phyloP scores from a whole-genome alignment of 2,888 invertebrate species.

The Glomeris marginata region DNA sequence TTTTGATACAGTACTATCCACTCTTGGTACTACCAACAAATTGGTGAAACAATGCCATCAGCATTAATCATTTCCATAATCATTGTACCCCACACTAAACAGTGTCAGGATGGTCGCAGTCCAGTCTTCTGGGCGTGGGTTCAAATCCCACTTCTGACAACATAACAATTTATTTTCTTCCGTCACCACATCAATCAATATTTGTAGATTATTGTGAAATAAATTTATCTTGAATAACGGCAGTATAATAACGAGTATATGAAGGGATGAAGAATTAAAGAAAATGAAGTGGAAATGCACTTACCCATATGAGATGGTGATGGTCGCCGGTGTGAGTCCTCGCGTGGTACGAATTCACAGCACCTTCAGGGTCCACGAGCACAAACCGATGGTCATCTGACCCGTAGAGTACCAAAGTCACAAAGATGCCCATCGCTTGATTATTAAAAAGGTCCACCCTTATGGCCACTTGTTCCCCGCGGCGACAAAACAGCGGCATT shows the following conservation, averaged over 20 bases:
- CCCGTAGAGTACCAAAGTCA: slow-evolving; percentile 33
- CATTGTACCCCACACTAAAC: too few species aligned
- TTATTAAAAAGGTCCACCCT: slow-evolving; percentile 90
- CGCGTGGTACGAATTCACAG: slow-evolving; percentile 35
- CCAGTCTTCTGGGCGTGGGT: too few species aligned
- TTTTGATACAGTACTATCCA: too few species aligned
- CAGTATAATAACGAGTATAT: too few species aligned
- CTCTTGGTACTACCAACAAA: too few species aligned
- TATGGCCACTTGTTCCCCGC: slow-evolving; percentile 51
- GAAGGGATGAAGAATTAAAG: too few species aligned
- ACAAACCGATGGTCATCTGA: slow-evolving; percentile 37
- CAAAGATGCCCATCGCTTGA: slow-evolving; percentile 43
- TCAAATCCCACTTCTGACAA: too few species aligned
- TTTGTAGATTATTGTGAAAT: not conserved
- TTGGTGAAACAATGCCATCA: too few species aligned
- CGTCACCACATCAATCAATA: too few species aligned
- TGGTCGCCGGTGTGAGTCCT: slow-evolving; percentile 34
- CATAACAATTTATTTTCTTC: too few species aligned
- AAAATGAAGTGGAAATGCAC: slow-evolving; percentile 7
- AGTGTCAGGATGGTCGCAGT: too few species aligned
- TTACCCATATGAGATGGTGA: slow-evolving; percentile 37
- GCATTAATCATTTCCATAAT: too few species aligned
- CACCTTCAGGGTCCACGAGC: slow-evolving; percentile 35
- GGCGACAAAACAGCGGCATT: slow-evolving; percentile 32
- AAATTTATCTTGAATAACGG: not conserved